Percentiles rank a stretch among this genome's conserved stretches.
Evolutionary conservation across 2,888 invertebrate genomes (phyloP).

Genomic region (Epistrophella euchroma): DNA sequence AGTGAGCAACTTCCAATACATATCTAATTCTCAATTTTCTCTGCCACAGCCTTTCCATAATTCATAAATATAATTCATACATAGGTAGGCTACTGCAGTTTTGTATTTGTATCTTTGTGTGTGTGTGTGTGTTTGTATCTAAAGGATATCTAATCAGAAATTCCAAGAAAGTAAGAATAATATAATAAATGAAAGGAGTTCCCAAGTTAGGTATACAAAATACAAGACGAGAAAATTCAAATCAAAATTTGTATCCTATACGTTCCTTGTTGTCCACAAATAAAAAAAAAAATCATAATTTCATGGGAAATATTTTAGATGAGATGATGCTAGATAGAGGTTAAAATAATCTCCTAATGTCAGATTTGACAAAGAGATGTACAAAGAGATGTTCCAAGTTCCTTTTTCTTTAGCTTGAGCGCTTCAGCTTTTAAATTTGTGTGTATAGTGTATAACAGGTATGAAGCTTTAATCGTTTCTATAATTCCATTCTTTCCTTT

Average conservation of each 20-base stretch:
- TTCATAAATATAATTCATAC: conserved; percentile 15
- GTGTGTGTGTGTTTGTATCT: background rate
- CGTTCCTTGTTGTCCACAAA: background rate
- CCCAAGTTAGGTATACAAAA: background rate
- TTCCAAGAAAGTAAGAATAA: conserved; percentile 46
- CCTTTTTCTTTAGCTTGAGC: background rate
- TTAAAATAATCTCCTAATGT: conserved; percentile 67
- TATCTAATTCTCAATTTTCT: conserved; percentile 40
- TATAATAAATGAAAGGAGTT: conserved; percentile 22
- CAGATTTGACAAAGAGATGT: conserved; percentile 63
- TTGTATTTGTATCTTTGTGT: background rate
- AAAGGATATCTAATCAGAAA: conserved; percentile 54
- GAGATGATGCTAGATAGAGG: conserved; percentile 41
- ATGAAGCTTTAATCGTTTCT: background rate
- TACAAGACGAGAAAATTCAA: conserved; percentile 28
- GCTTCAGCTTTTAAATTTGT: background rate
- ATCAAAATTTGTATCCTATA: conserved; percentile 14
- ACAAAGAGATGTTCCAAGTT: conserved; percentile 36
- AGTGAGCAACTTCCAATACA: conserved; percentile 15
- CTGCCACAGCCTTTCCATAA: conserved; percentile 46
- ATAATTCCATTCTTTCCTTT: background rate
- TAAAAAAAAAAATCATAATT: conserved; percentile 35
- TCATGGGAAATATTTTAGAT: conserved; percentile 35
- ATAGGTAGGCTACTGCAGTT: background rate
- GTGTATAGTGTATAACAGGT: background rate